Conservation (phyloP, 2,888 invertebrate genomes). For the Muschampia staudingeri region DNA sequence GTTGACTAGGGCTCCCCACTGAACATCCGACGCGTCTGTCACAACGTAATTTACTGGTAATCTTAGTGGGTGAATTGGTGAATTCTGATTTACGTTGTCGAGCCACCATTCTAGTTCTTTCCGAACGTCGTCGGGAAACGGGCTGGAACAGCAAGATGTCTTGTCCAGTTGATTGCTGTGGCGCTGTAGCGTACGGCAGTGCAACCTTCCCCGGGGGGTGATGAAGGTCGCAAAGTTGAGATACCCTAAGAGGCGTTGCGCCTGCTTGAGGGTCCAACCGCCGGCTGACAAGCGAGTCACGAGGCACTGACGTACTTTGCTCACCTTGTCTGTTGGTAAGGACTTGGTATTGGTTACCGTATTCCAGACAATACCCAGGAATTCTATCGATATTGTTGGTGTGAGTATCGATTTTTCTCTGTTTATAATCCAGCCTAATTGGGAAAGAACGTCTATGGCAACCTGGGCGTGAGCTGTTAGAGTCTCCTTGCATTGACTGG, state of each 20-base stretch:
- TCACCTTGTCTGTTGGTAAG: slow-evolving; percentile 45
- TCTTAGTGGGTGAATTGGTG: not conserved
- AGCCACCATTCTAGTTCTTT: slow-evolving; percentile 52
- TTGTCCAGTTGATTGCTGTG: slow-evolving; percentile 23
- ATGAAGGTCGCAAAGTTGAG: slow-evolving; percentile 64
- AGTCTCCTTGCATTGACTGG: slow-evolving; percentile 6
- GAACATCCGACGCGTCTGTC: slow-evolving; percentile 23
- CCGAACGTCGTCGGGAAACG: slow-evolving; percentile 21
- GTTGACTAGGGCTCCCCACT: slow-evolving; percentile 49
- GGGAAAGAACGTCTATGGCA: not conserved
- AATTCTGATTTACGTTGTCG: slow-evolving; percentile 21
- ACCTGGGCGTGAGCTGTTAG: not conserved
- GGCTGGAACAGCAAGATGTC: not conserved
- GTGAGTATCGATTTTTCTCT: slow-evolving; percentile 33
- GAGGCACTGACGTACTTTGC: slow-evolving; percentile 6
- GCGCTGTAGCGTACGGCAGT: slow-evolving; percentile 55
- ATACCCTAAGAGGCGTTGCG: slow-evolving; percentile 52
- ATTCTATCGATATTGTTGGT: slow-evolving; percentile 43
- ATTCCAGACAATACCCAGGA: slow-evolving; percentile 53
- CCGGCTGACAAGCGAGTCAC: slow-evolving; percentile 18
- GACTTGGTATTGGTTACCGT: slow-evolving; percentile 46
- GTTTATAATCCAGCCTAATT: slow-evolving; percentile 37
- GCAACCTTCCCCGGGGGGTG: slow-evolving; percentile 58
- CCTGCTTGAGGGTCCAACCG: slow-evolving; percentile 54
- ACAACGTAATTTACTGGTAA: slow-evolving; percentile 37